Evolutionary conservation across 1,140 invertebrate genomes (phyloP), one percentile per base, ranked within the genome.

Genomic region (Eurosta solidaginis): DNA sequence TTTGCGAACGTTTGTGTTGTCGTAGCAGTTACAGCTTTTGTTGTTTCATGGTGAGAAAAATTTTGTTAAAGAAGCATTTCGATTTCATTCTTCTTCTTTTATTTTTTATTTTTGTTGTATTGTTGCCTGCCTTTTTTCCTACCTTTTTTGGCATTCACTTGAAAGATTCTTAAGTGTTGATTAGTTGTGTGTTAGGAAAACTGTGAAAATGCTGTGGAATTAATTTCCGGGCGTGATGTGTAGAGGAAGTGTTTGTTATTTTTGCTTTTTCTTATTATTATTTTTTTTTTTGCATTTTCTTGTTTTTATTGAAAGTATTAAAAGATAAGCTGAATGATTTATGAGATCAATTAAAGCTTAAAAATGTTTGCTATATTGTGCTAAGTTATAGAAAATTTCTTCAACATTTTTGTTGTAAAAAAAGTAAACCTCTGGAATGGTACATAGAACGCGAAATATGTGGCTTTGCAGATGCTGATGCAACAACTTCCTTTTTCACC

Each of bases 41-140:
- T 52, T 68, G 59, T 42, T 68, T 68, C 25, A n/a, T 68, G 59
- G 59, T 68, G 59, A 68, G 59, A 68, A 68, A 68, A 68, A 68
- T 68, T 68, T 68, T 68, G 59, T 68, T 40, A 20, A 68, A 68
- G 59, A 68, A 68, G 59, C 59, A 40, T 68, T 68, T 68, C 10
- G 33, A 40, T 33, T 59, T 68, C 27, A 40, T 68, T n/a, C n/a
- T n/a, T n/a, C n/a, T n/a, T n/a, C n/a, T n/a, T n/a, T n/a, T n/a
- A n/a, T n/a, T n/a, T n/a, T n/a, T n/a, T n/a, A n/a, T n/a, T n/a
- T n/a, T n/a, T n/a, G n/a, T n/a, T n/a, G n/a, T n/a, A n/a, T n/a
- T n/a, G n/a, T n/a, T n/a, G n/a, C n/a, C n/a, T n/a, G n/a, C n/a
- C n/a, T n/a, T 40, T 36, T 68, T 68, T 68, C 33, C 27, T 9